Base-by-base conservation (phyloP, 2,797 vertebrate genomes). In the Cheirogaleus major region DNA sequence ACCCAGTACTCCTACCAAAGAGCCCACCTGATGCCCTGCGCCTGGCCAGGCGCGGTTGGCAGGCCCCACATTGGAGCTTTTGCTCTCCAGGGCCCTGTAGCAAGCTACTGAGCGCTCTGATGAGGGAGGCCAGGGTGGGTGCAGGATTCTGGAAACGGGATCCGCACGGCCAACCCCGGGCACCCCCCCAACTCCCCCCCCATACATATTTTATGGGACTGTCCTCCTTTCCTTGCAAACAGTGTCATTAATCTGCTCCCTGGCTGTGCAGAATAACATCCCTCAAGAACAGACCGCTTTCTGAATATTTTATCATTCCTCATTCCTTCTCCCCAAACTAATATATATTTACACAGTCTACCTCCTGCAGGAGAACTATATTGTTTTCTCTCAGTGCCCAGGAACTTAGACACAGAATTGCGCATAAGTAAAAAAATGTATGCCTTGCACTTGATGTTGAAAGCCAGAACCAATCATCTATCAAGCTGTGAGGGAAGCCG, bases 261-360 rank as follows among this genome's bases (percentile, higher is more conserved):
- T 98, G 95, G 97, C 98, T 99, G 99, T 98, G 99, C 98, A 61
- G 97, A 98, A 98, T 98, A 98, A 98, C 98, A 98, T 98, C 97
- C 98, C 98, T 97, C 97, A 97, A 98, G 98, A 98, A 83, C 93
- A 98, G 98, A 84, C 93, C 45, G 95, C 98, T 98, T 98, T 98
- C 98, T 99, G 98, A 99, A 99, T 99, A 99, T 99, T 99, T 98
- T 98, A 99, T 98, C 97, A 98, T 98, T 87, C 97, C 97, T 98
- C 98, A 98, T 98, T 98, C 97, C 98, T 98, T 98, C 98, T 98
- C 97, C 98, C 97, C 98, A 98, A 98, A 98, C 98, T 97, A 98
- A 98, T 98, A 98, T 98, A 97, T 98, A 98, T 99, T 98, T 99
- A 98, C 99, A 98, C 98, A 98, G 98, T 93, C 98, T 98, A 96